These are phyloP conservation scores for Camponotus fellah DNA, from an alignment of 2,888 invertebrate species.

Conservation along the genomic window DNA sequence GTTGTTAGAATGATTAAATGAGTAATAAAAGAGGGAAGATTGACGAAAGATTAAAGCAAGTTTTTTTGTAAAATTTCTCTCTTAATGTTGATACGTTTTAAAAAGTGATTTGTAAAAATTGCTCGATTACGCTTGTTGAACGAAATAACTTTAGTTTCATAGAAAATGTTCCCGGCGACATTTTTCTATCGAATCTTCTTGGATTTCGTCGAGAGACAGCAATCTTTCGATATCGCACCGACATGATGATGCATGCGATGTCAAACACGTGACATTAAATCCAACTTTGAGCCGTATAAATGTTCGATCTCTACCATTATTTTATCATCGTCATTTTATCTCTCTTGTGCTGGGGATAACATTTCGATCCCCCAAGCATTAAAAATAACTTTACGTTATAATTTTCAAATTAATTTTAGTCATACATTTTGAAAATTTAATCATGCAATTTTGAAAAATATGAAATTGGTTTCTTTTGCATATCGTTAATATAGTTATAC, in stretches of 20 bases:
- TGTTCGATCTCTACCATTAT: background rate
- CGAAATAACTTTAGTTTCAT: background rate
- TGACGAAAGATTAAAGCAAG: background rate
- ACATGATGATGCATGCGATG: constrained; percentile 78
- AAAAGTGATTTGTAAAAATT: background rate
- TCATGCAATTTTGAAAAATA: background rate
- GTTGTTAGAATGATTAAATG: background rate
- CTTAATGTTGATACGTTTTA: no score
- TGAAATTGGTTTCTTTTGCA: background rate
- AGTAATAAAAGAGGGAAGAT: background rate
- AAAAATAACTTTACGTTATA: background rate
- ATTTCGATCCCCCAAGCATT: background rate
- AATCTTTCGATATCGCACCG: constrained; percentile 56
- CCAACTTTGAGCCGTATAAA: constrained; percentile 63
- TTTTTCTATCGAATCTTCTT: constrained; percentile 23
- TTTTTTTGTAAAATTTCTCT: background rate
- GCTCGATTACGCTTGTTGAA: background rate
- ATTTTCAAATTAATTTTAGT: background rate
- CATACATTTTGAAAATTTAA: no score
- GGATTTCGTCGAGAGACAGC: constrained; percentile 15
- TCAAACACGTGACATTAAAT: constrained; percentile 78
- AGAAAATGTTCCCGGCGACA: background rate
- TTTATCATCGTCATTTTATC: constrained; percentile 26
- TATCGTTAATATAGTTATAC: background rate
- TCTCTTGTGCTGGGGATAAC: constrained; percentile 41